phyloP scores from a whole-genome alignment of 1,140 invertebrate species.

The Phthorimaea operculella region DNA sequence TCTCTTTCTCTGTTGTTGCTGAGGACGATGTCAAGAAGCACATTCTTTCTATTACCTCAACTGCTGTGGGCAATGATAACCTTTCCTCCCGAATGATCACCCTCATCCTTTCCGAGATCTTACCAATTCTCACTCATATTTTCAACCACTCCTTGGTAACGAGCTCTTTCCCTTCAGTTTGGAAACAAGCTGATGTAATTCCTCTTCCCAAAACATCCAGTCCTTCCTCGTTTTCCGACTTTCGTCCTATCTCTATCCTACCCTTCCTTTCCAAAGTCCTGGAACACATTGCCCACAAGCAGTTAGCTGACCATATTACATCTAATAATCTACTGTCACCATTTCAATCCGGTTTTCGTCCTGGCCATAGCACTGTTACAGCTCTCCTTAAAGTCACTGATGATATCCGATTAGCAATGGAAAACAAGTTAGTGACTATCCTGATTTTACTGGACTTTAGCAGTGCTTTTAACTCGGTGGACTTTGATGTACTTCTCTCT shows the following conservation, averaged over 20 bases:
- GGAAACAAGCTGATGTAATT: constrained; percentile 2
- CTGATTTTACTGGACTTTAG: constrained; percentile 4
- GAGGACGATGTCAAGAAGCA: neutral
- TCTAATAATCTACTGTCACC: neutral
- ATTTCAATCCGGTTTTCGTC: neutral
- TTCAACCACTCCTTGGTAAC: neutral
- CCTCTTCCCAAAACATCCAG: constrained; percentile 1
- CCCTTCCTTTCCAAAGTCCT: constrained; percentile 14
- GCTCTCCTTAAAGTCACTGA: neutral
- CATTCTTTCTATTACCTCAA: neutral
- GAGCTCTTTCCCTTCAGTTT: neutral
- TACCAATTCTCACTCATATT: neutral
- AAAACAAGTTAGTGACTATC: neutral
- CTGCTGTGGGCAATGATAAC: constrained; percentile 1
- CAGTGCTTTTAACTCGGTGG: constrained; percentile 7
- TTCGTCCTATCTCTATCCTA: constrained; percentile 8
- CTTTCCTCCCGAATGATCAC: neutral
- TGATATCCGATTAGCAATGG: constrained; percentile 9
- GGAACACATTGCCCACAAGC: constrained; percentile 6
- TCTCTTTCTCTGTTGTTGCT: neutral
- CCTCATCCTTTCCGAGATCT: neutral
- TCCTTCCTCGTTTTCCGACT: neutral
- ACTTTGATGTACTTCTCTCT: constrained; percentile 8
- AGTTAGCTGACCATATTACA: constrained; percentile 1
- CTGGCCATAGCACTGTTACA: neutral